These are phyloP conservation scores for Polypedilum vanderplanki DNA, from an alignment of 1,140 invertebrate species.

Conservation along the genomic window DNA sequence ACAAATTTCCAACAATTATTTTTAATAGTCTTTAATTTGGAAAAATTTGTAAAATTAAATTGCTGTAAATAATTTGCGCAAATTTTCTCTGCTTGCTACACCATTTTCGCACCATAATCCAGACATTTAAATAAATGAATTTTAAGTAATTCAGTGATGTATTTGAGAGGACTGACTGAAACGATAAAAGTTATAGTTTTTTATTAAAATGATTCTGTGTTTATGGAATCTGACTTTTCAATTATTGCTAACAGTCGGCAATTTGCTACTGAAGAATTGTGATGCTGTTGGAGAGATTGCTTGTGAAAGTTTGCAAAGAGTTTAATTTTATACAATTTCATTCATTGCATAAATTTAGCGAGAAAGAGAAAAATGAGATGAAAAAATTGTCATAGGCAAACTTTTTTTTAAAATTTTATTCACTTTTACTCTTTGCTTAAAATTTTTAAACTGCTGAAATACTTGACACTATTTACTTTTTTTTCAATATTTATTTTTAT, in stretches of 20 bases:
- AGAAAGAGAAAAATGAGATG: too few relatives aligned
- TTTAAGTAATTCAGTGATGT: conserved; percentile 17
- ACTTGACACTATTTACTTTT: too few relatives aligned
- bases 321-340: too few relatives aligned
- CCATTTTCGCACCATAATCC: not conserved
- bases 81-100: not conserved
- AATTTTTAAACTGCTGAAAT: too few relatives aligned
- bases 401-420: too few relatives aligned
- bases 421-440: too few relatives aligned
- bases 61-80: conserved; percentile 23
- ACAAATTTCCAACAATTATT: conserved; percentile 28
- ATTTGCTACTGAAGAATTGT: not conserved
- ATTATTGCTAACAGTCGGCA: not conserved
- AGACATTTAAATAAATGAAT: conserved; percentile 1
- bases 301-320: not conserved
- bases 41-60: conserved; percentile 29
- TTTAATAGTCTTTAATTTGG: conserved; percentile 23
- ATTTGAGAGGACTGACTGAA: not conserved
- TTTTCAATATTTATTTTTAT: too few relatives aligned
- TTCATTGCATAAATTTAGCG: too few relatives aligned
- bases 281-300: not conserved
- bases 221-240: not conserved
- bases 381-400: too few relatives aligned
- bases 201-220: not conserved
- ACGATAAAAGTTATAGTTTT: not conserved